A percentile compares a stretch with the other conserved stretches of the same genome.
Evolutionary conservation across 2,888 invertebrate species (phyloP).

Genomic region (Cantharis rufa): DNA sequence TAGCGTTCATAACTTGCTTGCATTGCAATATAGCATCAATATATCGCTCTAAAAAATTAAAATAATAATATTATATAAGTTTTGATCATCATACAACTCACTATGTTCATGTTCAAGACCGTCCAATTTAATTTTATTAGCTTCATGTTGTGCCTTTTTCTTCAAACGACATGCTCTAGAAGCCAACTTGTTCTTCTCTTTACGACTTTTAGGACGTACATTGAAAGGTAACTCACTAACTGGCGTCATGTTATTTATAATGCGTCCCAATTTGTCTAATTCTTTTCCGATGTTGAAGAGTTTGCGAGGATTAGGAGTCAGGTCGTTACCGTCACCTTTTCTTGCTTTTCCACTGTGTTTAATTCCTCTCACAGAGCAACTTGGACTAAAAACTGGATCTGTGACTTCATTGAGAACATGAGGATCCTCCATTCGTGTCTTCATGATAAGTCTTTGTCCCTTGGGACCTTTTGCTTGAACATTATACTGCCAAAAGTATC

Average conservation of each 20-base stretch:
- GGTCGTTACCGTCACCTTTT: constrained; percentile 96
- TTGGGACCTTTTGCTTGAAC: constrained; percentile 98
- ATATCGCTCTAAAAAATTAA: constrained; percentile 70
- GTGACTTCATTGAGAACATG: constrained; percentile 88
- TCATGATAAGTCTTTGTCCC: constrained; percentile 84
- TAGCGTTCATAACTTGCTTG: constrained; percentile 73
- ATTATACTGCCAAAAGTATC: constrained; percentile 98
- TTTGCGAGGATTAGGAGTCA: constrained; percentile 94
- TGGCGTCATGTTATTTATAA: constrained; percentile 95
- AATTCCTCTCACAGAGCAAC: constrained; percentile 86
- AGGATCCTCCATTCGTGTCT: constrained; percentile 87
- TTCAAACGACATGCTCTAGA: constrained; percentile 95
- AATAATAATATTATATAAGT: neutral
- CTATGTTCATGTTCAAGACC: constrained; percentile 95
- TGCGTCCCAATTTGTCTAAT: constrained; percentile 84
- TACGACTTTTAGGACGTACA: constrained; percentile 87
- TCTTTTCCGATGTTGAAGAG: constrained; percentile 89
- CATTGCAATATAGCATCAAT: constrained; percentile 77
- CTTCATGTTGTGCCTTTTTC: constrained; percentile 99
- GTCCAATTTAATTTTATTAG: constrained; percentile 93
- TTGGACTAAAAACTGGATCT: constrained; percentile 95
- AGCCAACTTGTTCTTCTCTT: constrained; percentile 97
- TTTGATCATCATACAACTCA: constrained; percentile 62
- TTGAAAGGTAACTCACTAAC: constrained; percentile 91
- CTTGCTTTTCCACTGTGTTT: constrained; percentile 87